Evolutionary conservation across 2,797 vertebrate species (phyloP).

Genomic region (Spinus pinus): DNA sequence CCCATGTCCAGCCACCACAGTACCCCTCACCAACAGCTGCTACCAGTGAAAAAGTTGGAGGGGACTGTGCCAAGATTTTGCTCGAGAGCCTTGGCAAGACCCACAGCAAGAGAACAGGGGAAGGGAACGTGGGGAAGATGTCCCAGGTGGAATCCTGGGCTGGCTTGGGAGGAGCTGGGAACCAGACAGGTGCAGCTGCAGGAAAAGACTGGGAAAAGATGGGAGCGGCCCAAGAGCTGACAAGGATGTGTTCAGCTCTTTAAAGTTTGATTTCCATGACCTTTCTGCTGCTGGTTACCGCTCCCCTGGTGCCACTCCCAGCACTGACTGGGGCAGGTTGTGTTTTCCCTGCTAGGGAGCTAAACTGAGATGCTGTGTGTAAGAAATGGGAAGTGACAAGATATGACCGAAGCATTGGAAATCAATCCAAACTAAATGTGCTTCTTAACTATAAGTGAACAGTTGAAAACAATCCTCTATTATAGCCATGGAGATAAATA

Average conservation of each 20-base stretch:
- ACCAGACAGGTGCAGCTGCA: neutral
- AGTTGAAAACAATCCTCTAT: conserved; percentile 90
- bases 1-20: accelerated
- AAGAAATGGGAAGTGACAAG: conserved; percentile 99
- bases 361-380: conserved; percentile 96
- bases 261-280: conserved; percentile 4
- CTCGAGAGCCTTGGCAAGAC: neutral
- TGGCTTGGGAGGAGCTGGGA: neutral
- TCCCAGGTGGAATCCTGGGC: neutral
- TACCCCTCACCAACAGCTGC: neutral
- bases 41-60: accelerated
- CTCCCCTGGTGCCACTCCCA: conserved; percentile 10
- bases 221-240: neutral
- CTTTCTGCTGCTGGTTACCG: neutral
- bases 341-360: conserved; percentile 84
- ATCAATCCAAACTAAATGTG: conserved; percentile 99
- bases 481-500: conserved; percentile 85
- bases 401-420: conserved; percentile 98
- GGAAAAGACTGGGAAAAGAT: neutral
- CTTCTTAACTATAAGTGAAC: conserved; percentile 99
- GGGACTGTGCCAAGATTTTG: too few relatives aligned
- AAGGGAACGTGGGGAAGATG: neutral
- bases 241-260: neutral
- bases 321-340: conserved; percentile 55
- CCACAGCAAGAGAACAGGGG: too few relatives aligned